phyloP scores from a whole-genome alignment of 2,797 vertebrate species.

The Leucoraja ocellata region DNA sequence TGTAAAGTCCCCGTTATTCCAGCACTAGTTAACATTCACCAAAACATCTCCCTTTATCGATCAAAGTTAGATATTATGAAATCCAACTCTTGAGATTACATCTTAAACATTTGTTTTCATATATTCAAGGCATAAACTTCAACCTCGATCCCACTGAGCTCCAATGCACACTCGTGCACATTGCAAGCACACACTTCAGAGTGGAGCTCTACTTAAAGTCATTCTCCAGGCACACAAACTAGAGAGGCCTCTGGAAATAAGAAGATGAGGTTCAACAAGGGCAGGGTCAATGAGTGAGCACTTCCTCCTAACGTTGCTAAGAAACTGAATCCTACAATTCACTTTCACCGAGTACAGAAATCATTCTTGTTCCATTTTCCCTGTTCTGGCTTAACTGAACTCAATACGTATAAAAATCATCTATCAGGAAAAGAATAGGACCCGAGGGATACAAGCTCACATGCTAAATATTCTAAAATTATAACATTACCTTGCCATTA shows the following conservation, averaged over 20 bases:
- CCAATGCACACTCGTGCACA: not conserved
- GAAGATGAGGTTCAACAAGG: no score
- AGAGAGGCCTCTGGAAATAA: not conserved
- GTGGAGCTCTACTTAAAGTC: not conserved
- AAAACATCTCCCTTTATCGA: not conserved
- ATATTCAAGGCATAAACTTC: not conserved
- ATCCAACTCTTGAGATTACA: not conserved
- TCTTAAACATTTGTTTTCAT: not conserved
- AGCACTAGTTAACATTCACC: not conserved
- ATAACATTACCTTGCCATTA: not conserved
- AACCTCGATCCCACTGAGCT: not conserved
- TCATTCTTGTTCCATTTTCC: not conserved
- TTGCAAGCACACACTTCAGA: not conserved
- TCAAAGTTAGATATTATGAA: not conserved
- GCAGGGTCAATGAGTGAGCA: not conserved
- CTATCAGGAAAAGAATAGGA: not conserved
- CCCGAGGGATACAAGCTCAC: not conserved
- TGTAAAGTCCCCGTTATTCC: not conserved
- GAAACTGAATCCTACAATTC: not conserved
- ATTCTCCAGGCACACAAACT: not conserved
- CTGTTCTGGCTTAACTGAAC: not conserved
- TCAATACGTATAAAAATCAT: not conserved
- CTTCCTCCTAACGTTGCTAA: not conserved
- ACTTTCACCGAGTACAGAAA: not conserved
- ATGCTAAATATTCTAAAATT: not conserved